Conservation (phyloP, 2,888 invertebrate species). For the Pardosa pseudoannulata region DNA sequence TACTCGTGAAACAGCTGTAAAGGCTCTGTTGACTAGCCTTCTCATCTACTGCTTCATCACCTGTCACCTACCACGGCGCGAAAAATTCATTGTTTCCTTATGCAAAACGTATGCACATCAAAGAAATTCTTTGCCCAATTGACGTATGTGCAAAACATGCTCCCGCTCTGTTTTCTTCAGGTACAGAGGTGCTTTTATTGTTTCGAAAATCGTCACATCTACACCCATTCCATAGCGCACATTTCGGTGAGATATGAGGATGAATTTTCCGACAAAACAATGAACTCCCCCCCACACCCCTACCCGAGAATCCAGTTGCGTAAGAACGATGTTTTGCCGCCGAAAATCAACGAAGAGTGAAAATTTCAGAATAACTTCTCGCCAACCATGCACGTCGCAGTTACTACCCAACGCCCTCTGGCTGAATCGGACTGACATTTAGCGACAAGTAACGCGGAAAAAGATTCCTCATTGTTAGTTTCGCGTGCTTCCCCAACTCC, state of each 20-base stretch:
- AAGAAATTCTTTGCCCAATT: too few species aligned
- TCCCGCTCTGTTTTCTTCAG: too few species aligned
- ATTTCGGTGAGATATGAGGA: neutral
- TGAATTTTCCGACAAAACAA: neutral
- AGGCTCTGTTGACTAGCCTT: too few species aligned
- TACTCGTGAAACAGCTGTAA: too few species aligned
- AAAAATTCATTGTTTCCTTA: too few species aligned
- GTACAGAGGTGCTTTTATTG: too few species aligned
- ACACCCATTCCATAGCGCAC: neutral
- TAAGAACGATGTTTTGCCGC: conserved; percentile 3
- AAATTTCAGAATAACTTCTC: conserved; percentile 40
- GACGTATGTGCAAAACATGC: too few species aligned
- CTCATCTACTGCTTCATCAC: too few species aligned
- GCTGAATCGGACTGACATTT: conserved; percentile 29
- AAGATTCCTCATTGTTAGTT: neutral
- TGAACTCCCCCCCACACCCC: neutral
- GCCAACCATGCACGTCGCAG: conserved; percentile 40
- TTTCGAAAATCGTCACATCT: neutral
- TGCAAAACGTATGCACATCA: too few species aligned
- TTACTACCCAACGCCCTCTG: conserved; percentile 28
- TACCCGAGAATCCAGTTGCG: neutral
- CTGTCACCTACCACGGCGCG: too few species aligned
- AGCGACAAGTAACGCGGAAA: neutral
- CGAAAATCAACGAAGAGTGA: conserved; percentile 32
- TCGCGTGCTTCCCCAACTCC: too few species aligned